Evolutionary conservation across 1,140 invertebrate genomes (phyloP), one percentile per base, ranked within the genome.

Genomic region (Musca domestica): DNA sequence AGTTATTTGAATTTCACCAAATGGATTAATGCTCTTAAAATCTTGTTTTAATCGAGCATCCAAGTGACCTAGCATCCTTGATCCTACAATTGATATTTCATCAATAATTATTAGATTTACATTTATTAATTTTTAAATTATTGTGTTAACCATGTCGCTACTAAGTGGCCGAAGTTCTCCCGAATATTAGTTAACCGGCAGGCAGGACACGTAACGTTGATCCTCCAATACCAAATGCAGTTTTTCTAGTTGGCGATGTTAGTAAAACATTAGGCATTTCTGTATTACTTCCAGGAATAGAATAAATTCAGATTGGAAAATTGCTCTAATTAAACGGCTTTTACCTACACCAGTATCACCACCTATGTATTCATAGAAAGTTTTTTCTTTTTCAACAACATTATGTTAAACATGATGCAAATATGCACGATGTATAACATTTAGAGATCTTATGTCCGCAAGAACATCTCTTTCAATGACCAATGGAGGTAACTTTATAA

Each of bases 221-320:
- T 54, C 65, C 48, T 12, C 49, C 65, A 54, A 66, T 66, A 7
- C 65, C 65, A 56, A 66, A 66, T 19, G 65, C 65, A 20, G 65
- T 25, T 23, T 54, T 66, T 54, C 49, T 23, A 34, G 65, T 66
- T 41, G 49, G 49, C 6, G 34, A 2, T 5, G 34, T 12, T 12
- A 41, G 10, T 41, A 41, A 41, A 9, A 41, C 34, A 10, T 41
- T 41, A 9, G 34, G 34, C 2, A 41, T 5, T 5, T 41, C 34
- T 41, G 34, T 5, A 12, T 41, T 12, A 41, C 10, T 41, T 7
- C 34, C 34, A 41, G 34, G 34, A 41, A 41, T 12, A 41, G 4
- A 9, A 10, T 41, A 10, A 10, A 41, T 2, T 41, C 34, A 41
- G 34, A 7, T 41, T 41, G 34, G 10, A 10, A 41, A 9, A 41